These are phyloP conservation scores for Zapornia atra DNA, from an alignment of 2,113 vertebrate species.

Conservation along the genomic window DNA sequence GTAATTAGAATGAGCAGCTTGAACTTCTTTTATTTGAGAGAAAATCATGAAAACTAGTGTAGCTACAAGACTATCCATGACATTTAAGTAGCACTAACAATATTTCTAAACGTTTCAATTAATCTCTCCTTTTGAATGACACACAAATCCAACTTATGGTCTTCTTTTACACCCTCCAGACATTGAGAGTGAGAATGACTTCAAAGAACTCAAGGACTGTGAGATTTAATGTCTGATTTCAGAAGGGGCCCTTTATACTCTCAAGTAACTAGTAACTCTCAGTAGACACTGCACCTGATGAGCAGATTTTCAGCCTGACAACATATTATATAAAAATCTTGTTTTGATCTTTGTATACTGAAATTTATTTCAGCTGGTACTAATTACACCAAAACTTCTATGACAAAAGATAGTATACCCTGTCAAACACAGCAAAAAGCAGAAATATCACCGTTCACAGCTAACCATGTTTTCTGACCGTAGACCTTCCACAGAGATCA, in stretches of 20 bases:
- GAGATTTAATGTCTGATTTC: conserved; percentile 5
- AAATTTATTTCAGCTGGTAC: conserved; percentile 34
- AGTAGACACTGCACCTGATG: not conserved
- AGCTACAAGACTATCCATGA: not conserved
- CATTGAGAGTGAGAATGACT: not conserved
- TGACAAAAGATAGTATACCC: not conserved
- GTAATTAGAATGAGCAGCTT: not conserved
- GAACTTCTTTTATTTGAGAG: not conserved
- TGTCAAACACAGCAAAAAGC: not conserved
- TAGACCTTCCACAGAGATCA: not conserved
- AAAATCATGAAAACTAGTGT: not conserved
- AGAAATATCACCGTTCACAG: not conserved
- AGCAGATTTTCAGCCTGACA: conserved; percentile 30
- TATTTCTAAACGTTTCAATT: not conserved
- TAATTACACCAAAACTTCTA: conserved; percentile 9
- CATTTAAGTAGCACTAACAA: not conserved
- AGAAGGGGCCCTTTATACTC: not conserved
- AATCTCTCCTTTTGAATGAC: not conserved
- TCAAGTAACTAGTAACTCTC: not conserved
- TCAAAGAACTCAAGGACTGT: not conserved
- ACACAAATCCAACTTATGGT: not conserved
- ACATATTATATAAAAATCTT: not conserved
- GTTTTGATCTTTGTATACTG: conserved; percentile 7
- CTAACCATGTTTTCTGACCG: not conserved
- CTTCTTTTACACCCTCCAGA: not conserved